A percentile compares a stretch with the other conserved stretches of the same genome.
phyloP scores from a whole-genome alignment of 2,113 vertebrate species.

The Paratilapia polleni region DNA sequence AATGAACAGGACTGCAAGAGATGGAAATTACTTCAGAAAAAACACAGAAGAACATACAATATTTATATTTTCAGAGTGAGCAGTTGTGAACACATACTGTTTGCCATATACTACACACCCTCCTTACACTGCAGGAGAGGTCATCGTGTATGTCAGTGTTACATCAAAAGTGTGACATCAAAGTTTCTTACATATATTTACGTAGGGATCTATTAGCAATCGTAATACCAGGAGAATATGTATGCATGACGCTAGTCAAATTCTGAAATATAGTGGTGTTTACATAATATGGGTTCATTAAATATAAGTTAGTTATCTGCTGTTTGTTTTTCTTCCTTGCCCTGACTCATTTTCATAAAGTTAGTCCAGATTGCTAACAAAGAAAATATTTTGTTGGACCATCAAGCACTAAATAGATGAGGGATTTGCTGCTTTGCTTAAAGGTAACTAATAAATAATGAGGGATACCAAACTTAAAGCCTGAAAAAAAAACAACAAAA shows the following conservation, averaged over 20 bases:
- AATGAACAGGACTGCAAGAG: background rate
- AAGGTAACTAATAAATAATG: background rate
- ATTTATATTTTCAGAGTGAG: slow-evolving; percentile 9
- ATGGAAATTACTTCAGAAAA: slow-evolving; percentile 25
- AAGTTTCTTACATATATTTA: background rate
- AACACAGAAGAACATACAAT: slow-evolving; percentile 15
- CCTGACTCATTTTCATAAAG: background rate
- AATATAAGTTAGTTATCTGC: background rate
- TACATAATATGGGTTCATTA: background rate
- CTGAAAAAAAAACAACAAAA: background rate
- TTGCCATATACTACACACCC: background rate
- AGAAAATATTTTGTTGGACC: background rate
- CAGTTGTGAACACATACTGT: background rate
- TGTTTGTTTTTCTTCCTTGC: background rate
- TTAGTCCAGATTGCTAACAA: background rate
- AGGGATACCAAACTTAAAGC: background rate
- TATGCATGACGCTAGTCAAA: background rate
- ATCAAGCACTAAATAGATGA: background rate
- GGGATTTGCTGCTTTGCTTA: background rate
- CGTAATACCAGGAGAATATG: background rate
- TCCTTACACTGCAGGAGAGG: no score
- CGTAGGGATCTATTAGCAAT: background rate
- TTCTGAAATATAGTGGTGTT: background rate
- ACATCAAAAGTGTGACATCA: no score
- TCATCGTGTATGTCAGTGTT: no score